Evolutionary conservation across 2,797 vertebrate genomes (phyloP).

Genomic region (Selene dorsalis): DNA sequence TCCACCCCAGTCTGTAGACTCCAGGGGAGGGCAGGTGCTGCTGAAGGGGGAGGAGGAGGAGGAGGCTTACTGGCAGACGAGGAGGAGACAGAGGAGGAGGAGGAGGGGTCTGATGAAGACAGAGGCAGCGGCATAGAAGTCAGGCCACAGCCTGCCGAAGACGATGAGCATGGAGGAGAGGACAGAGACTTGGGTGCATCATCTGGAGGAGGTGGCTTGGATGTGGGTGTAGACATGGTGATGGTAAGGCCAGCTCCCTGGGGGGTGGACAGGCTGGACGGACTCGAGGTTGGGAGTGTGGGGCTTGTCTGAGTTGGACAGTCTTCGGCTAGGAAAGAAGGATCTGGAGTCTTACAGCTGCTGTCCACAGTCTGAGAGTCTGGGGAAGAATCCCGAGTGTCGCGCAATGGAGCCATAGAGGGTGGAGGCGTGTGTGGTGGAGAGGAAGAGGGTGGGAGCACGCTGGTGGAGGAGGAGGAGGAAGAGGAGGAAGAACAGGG

Average conservation of each 20-base stretch:
- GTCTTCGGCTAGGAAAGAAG: conserved; percentile 88
- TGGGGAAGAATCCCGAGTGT: conserved; percentile 88
- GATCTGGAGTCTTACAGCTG: conserved; percentile 93
- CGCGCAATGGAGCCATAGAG: conserved; percentile 79
- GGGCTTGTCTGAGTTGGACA: conserved; percentile 77
- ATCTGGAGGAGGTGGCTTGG: conserved; percentile 79
- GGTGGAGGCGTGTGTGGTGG: conserved; percentile 87
- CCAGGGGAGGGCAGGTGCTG: conserved; percentile 87
- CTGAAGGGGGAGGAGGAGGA: conserved; percentile 74
- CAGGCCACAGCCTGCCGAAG: conserved; percentile 72
- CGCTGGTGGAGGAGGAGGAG: conserved; percentile 84
- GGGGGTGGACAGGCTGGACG: conserved; percentile 61
- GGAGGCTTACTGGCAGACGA: conserved; percentile 83
- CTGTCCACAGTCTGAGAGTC: conserved; percentile 96
- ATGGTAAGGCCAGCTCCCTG: conserved; percentile 66
- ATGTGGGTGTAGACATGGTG: conserved; percentile 67
- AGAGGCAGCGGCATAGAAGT: conserved; percentile 77
- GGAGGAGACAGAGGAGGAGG: conserved; percentile 87
- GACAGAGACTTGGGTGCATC: conserved; percentile 73
- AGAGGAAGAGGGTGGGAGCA: conserved; percentile 82
- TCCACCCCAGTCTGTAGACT: conserved; percentile 92
- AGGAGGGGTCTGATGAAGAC: conserved; percentile 81
- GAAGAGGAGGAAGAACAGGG: conserved; percentile 86
- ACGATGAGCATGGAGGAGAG: conserved; percentile 80
- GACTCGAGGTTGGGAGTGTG: conserved; percentile 70